Evolutionary conservation across 2,888 invertebrate genomes (phyloP).

Genomic region (Nymphalis c-album): DNA sequence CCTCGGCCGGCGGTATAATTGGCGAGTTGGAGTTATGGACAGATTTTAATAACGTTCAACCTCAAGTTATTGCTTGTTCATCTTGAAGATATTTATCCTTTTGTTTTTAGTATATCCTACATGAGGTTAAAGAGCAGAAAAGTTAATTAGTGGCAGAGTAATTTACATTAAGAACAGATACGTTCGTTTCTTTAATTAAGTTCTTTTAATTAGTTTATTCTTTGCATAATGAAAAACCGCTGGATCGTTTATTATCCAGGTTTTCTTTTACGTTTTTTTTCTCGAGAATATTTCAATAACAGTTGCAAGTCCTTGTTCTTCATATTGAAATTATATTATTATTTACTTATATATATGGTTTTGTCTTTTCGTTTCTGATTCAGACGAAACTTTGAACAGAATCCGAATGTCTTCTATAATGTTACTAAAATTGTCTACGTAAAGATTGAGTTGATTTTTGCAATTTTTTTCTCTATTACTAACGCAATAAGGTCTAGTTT

Average conservation of each 20-base stretch:
- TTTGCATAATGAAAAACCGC: constrained; percentile 19
- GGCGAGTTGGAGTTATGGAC: constrained; percentile 61
- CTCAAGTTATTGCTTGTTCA: constrained; percentile 48
- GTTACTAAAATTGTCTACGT: background rate
- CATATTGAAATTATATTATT: background rate
- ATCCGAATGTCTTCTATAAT: background rate
- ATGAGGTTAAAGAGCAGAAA: constrained; percentile 8
- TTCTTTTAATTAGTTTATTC: constrained; percentile 16
- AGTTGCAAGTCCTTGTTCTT: no score
- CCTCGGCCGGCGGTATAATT: constrained; percentile 64
- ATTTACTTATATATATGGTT: background rate
- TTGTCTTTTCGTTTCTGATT: background rate
- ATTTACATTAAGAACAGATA: background rate
- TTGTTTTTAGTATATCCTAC: constrained; percentile 16
- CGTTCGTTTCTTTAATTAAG: constrained; percentile 15
- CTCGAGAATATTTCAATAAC: background rate
- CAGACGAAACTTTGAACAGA: background rate
- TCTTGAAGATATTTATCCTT: constrained; percentile 40
- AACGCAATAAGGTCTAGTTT: background rate
- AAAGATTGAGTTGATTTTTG: background rate
- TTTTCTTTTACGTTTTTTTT: background rate
- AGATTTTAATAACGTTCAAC: constrained; percentile 56
- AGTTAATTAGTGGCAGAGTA: constrained; percentile 5
- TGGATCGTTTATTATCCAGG: background rate
- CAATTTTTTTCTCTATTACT: background rate